Evolutionary conservation across 2,888 invertebrate species (phyloP), one percentile per base, ranked within the genome.

Genomic region (Camponotus fellah): DNA sequence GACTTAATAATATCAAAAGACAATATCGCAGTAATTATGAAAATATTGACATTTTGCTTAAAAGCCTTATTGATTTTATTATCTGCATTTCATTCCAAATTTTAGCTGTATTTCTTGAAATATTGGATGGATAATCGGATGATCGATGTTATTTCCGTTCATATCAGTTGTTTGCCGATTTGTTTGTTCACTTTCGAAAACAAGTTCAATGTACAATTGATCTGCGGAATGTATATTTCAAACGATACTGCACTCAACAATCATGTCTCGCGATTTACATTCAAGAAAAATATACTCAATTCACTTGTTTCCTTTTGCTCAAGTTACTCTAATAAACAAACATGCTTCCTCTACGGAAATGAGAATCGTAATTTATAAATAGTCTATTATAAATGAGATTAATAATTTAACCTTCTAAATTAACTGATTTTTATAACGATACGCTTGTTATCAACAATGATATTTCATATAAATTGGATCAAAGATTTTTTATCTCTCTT

Each of bases 161-260:
- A n/a, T 9, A 26, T 8, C 53, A n/a, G 10, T 9, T 58, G 34
- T 64, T 80, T n/a, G 21, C 49, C 43, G 76, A 82, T 76, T 65
- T 76, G 37, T 85, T 65, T 58, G 66, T 17, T 17, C 34, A 43
- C 60, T 64, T 82, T 69, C 56, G 60, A 85, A 85, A 85, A 85
- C 82, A 82, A 85, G 76, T 84, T 40, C 76, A 84, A 84, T 69
- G 84, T 82, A 71, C 66, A 71, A 56, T 46, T 37, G 64, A 37
- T 21, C 69, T 37, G 72, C 4, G 17, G 43, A 82, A 76, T 64
- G 43, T 3, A 34, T 34, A 65, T 74, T 82, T 76, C 64, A 53
- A 76, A 64, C n/a, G 60, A 62, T 37, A 8, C 17, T 62, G 26
- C 26, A 53, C 8, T 32, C 46, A 49, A 60, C 26, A 62, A n/a